Evolutionary conservation across 2,797 vertebrate genomes (phyloP), one percentile per base, ranked within the genome.

Genomic region (Ceryle rudis): DNA sequence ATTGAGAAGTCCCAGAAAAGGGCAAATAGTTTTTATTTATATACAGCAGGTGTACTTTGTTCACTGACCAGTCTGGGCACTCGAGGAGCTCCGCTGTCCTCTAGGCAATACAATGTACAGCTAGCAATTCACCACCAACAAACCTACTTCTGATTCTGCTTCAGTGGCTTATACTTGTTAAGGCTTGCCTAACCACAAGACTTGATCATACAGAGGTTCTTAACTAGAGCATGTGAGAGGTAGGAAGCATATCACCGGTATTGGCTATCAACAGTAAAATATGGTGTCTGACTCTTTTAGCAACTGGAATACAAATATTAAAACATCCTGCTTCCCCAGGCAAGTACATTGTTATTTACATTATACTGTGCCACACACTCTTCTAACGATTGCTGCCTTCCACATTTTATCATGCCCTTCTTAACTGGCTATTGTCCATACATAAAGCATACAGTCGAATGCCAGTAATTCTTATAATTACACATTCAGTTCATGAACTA

Each of bases 261-360:
- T 25, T 73, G 55, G n/a, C 60, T 91, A 92, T 77, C 93, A 89
- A 89, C 23, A 6, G 1, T 44, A 69, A 86, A 65, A 90, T n/a
- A 67, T 9, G 9, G 5, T 41, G 10, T 60, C 44, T 92, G 92
- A 41, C 54, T 81, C 73, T 72, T 41, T 17, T 35, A 41, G 60
- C 7, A 6, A 52, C 39, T 37, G 42, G 51, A 87, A 80, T 25
- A 61, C 28, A 71, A 67, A 71, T 37, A 88, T 21, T 74, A 52
- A 91, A 85, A 72, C 33, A 58, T 22, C 13, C 14, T 20, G 10
- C 41, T 88, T 88, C 42, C 44, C 41, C 41, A 83, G 65, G 16
- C 60, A 89, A 92, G 41, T 46, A 67, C 14, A 37, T 64, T 29
- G 14, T 73, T 61, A 67, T 15, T 74, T 31, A 21, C 52, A 70